These are phyloP conservation scores for Poecilia gillii DNA, from an alignment of 2,797 vertebrate species.

Conservation along the genomic window DNA sequence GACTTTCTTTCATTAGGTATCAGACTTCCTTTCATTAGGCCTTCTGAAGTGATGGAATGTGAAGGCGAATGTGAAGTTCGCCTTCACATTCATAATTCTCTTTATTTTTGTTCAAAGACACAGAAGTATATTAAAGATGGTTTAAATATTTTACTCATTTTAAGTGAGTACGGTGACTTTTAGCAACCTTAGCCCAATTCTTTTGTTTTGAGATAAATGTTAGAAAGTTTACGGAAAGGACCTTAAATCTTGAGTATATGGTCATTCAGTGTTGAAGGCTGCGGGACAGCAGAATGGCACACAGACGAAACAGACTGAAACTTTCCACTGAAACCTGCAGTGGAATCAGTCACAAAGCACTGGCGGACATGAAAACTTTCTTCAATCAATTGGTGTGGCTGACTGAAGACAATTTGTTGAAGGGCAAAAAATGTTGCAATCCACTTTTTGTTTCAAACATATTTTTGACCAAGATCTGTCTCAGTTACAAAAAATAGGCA, in stretches of 20 bases:
- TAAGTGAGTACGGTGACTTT: background rate
- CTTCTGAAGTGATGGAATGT: conserved; percentile 61
- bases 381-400: background rate
- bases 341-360: background rate
- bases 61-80: too few relatives aligned
- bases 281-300: background rate
- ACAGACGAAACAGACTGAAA: background rate
- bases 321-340: background rate
- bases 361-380: background rate
- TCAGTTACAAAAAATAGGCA: background rate
- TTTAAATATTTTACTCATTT: background rate
- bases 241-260: background rate
- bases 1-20: conserved; percentile 68
- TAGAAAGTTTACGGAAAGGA: background rate
- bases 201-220: background rate
- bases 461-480: background rate
- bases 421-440: background rate
- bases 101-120: background rate
- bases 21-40: conserved; percentile 69
- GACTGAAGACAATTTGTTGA: background rate
- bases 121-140: background rate
- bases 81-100: conserved; percentile 21
- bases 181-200: background rate
- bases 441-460: background rate
- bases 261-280: background rate